These are phyloP conservation scores for Emmelina monodactyla DNA, from an alignment of 2,888 invertebrate species.

Conservation along the genomic window DNA sequence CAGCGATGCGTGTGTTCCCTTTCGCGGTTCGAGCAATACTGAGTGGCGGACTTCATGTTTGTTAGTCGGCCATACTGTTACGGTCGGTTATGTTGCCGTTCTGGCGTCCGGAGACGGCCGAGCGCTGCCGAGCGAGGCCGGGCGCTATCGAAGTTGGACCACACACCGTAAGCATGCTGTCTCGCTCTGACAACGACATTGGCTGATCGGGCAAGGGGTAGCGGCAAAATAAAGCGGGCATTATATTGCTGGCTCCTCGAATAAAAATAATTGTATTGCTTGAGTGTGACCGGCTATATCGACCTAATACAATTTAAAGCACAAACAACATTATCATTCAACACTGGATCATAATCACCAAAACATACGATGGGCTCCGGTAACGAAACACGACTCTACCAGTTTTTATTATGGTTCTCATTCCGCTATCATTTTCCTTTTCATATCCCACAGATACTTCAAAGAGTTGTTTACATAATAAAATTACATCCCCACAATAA, in stretches of 20 bases:
- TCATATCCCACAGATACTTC: conserved; percentile 21
- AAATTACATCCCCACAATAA: conserved; percentile 39
- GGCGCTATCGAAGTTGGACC: conserved; percentile 34
- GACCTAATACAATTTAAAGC: conserved; percentile 22
- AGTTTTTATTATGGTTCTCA: no score
- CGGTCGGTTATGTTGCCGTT: conserved; percentile 57
- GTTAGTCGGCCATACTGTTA: conserved; percentile 64
- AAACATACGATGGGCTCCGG: no score
- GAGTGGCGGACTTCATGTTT: conserved; percentile 55
- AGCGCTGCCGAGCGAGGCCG: conserved; percentile 37
- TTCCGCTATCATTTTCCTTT: no score
- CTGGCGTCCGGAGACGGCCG: conserved; percentile 30
- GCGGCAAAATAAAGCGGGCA: conserved; percentile 51
- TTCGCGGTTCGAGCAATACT: conserved; percentile 54
- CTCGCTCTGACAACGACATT: conserved; percentile 37
- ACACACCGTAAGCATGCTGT: conserved; percentile 46
- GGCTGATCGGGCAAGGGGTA: conserved; percentile 25
- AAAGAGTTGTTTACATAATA: conserved; percentile 29
- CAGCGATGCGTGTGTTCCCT: conserved; percentile 37
- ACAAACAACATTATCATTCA: conserved; percentile 14
- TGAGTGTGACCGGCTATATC: conserved; percentile 19
- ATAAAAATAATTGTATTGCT: neutral
- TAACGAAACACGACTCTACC: no score
- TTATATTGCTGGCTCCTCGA: conserved; percentile 30
- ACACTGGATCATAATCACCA: neutral